Evolutionary conservation across 1,140 invertebrate species (phyloP).

Genomic region (Venturia canescens): DNA sequence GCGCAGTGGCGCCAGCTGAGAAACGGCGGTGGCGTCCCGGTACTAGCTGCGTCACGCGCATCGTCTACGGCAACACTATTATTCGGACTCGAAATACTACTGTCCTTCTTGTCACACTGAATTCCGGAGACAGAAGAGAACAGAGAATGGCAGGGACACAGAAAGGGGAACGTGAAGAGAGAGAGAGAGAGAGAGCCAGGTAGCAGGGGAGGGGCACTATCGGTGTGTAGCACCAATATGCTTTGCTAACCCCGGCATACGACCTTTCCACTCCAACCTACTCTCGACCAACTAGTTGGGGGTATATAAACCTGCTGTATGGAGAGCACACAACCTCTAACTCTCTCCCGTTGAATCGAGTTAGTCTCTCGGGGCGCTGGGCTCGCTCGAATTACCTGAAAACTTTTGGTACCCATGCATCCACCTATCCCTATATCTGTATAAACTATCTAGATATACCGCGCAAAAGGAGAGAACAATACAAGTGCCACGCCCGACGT

Average conservation of each 20-base stretch:
- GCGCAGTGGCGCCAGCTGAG: not conserved
- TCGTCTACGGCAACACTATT: not conserved
- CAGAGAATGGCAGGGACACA: not conserved
- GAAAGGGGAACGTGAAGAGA: not conserved
- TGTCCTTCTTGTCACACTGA: constrained; percentile 14
- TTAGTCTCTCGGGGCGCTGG: constrained; percentile 42
- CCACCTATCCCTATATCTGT: not conserved
- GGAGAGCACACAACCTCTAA: constrained; percentile 10
- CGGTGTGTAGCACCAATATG: constrained; percentile 6
- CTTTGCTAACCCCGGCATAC: constrained; percentile 36
- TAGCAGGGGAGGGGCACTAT: not conserved
- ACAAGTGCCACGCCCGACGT: constrained; percentile 36
- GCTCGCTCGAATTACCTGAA: constrained; percentile 44
- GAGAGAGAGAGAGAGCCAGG: not conserved
- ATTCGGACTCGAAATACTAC: not conserved
- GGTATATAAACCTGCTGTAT: not conserved
- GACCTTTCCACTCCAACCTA: not conserved
- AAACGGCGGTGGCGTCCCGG: not conserved
- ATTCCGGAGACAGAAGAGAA: not conserved
- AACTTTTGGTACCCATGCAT: constrained; percentile 34
- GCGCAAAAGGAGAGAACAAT: constrained; percentile 18
- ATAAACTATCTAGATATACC: no score
- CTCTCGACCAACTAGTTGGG: not conserved
- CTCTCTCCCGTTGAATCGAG: constrained; percentile 37
- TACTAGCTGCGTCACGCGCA: not conserved